A percentile compares a stretch with the other conserved stretches of the same genome.
These are phyloP conservation scores for Aphrophora alni DNA, from an alignment of 2,888 invertebrate species.

Conservation along the genomic window DNA sequence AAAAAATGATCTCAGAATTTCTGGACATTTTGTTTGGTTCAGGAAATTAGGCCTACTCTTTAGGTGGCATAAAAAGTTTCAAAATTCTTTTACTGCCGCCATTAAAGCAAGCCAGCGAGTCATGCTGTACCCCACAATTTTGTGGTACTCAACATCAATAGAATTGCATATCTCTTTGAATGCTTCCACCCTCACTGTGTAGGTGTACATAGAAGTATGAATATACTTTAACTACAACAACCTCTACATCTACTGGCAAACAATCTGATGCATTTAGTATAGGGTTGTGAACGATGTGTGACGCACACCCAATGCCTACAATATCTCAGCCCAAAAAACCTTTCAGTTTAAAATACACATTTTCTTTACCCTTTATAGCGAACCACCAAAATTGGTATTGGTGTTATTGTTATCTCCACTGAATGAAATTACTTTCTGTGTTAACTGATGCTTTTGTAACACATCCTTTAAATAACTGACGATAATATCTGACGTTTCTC, in stretches of 20 bases:
- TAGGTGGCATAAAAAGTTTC: conserved; percentile 49
- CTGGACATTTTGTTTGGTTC: conserved; percentile 50
- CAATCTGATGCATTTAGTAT: conserved; percentile 52
- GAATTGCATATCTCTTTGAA: conserved; percentile 54
- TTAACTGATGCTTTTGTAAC: too few relatives aligned
- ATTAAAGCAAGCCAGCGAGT: conserved; percentile 51
- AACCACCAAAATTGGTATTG: too few relatives aligned
- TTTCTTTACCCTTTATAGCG: too few relatives aligned
- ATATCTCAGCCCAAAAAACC: too few relatives aligned
- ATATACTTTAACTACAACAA: too few relatives aligned
- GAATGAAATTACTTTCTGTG: too few relatives aligned
- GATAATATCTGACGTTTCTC: too few relatives aligned
- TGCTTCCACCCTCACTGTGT: conserved; percentile 52
- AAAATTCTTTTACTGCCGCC: conserved; percentile 51
- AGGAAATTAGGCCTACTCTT: conserved; percentile 52
- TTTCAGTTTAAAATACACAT: too few relatives aligned
- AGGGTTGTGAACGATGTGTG: too few relatives aligned
- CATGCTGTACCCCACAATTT: conserved; percentile 49
- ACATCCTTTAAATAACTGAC: too few relatives aligned
- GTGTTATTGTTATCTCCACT: too few relatives aligned
- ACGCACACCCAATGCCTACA: conserved; percentile 53
- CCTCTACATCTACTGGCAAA: conserved; percentile 53
- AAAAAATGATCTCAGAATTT: conserved; percentile 50
- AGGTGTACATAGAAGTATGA: conserved; percentile 54
- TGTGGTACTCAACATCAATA: conserved; percentile 51